Evolutionary conservation across 2,113 vertebrate genomes (phyloP), one percentile per base, ranked within the genome.

Genomic region (Nibea coibor): DNA sequence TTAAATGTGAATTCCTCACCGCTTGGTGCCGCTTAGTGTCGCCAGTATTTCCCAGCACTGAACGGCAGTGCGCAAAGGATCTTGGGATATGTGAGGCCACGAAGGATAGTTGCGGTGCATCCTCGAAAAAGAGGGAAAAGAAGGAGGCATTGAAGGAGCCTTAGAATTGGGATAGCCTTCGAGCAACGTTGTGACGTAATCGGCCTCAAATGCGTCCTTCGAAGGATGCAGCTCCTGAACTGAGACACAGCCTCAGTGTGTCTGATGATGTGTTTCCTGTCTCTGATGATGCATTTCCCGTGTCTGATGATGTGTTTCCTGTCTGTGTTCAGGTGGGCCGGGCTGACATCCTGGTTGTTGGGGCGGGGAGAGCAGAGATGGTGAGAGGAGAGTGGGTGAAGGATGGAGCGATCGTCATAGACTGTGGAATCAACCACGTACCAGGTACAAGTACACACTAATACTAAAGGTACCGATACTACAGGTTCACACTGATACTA

Each of bases 371-470:
- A 92, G 95, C 97, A 1, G 97, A 99, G 92, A 96, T 99, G 96
- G 95, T 99, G n/a, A 96, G 94, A 92, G 98, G 98, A 28, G 96
- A 97, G 61, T 99, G 98, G 98, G 94, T 99, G 90, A 99, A 99
- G 88, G 95, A 96, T 2, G 98, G 98, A 15, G 96, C 97, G 0
- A 87, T 99, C 1, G 97, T 99, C 86, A 98, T 99, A 15, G 98
- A 99, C 93, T 99, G 98, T 78, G 98, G 98, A 61, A 99, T 99
- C 91, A 99, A 99, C 93, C 87, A 98, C 43, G 53, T 99, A 59
- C 90, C 95, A 88, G 98, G 98, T 88, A 69, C 12, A 10, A 2
- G 35, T 39, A 39, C 35, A 45, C 47, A 48, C 9, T 2, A 1
- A 4, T 9, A 19, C 75, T 3, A 2, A 5, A 35, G 6, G 3